Base-by-base conservation (phyloP, 1,140 invertebrate species). In the Drosophila nigromelanica region DNA sequence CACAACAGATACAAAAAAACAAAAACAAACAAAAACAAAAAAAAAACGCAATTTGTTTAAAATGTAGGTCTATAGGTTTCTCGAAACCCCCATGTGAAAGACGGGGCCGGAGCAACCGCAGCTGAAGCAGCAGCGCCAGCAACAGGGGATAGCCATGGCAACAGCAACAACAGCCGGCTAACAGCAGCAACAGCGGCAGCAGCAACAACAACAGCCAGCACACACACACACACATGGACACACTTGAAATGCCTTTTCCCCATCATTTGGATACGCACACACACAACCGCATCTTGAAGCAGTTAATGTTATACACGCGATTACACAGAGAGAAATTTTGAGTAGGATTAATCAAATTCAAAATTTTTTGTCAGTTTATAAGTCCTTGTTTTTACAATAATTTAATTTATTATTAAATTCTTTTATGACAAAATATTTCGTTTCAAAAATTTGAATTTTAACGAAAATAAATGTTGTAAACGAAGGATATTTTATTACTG, bases 11-110 rank as follows among this genome's bases (percentile, higher is more conserved):
- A 52, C 30, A 73, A 63, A 43, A 55, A 39, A 47, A 56, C 1
- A 40, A 48, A 64, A 43, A 52, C 21, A 24, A 24, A 24, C 1
- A 47, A 30, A 73, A 70, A 42, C 48, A 39, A 47, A 56, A 24
- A 62, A 76, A 60, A 80, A 81, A 76, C 78, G 87, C 75, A 89
- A 89, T 89, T 89, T 90, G 86, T 90, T 89, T 90, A 87, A 89
- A 89, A 89, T 89, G 86, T 89, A 90, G 86, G 86, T 89, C 80
- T 89, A 83, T 89, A 86, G 86, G 86, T 89, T 89, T 90, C 87
- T 87, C 87, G 78, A 90, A 90, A 80, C 61, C 63, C 68, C 79
- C 78, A 80, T 80, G 61, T 75, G 77, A 73, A 71, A 86, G 79
- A 76, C 75, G 51, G 40, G 42, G 47, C 51, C 69, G 67, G 72